Evolutionary conservation across 30 jellyfish, hydroid and myxozoan species (phyloP).

Genomic region (Catostylus mosaicus): DNA sequence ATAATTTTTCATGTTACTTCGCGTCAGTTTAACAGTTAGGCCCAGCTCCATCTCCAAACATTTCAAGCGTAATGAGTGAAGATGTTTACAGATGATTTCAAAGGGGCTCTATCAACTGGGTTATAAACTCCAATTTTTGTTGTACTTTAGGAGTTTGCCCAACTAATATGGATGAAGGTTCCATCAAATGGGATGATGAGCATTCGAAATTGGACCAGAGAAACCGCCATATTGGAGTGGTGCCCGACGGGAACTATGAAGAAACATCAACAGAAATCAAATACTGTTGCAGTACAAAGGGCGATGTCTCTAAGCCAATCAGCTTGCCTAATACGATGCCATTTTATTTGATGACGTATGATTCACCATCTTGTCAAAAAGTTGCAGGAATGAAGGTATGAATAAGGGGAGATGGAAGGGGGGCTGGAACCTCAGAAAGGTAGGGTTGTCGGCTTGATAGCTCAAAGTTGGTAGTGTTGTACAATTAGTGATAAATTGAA

Average conservation of each 20-base stretch:
- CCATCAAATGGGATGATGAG: constrained; percentile 95
- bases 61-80: too few species aligned
- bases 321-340: constrained; percentile 92
- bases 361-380: constrained; percentile 91
- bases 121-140: background rate
- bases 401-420: too few species aligned
- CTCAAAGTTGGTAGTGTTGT: too few species aligned
- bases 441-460: too few species aligned
- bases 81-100: too few species aligned
- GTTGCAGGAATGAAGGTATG: constrained; percentile 97
- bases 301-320: constrained; percentile 83
- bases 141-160: constrained; percentile 86
- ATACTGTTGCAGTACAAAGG: constrained; percentile 90
- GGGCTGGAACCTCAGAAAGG: too few species aligned
- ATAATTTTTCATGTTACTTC: too few species aligned
- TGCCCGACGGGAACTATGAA: constrained; percentile 92
- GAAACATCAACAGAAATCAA: constrained; percentile 69
- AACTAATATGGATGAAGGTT: constrained; percentile 93
- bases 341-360: constrained; percentile 87
- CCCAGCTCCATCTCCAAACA: too few species aligned
- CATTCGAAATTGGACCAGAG: constrained; percentile 83
- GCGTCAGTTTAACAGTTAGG: too few species aligned
- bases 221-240: constrained; percentile 84
- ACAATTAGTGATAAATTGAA: too few species aligned
- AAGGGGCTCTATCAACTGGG: background rate